Evolutionary conservation across 2,888 invertebrate genomes (phyloP).

Genomic region (Acrobasis consociella): DNA sequence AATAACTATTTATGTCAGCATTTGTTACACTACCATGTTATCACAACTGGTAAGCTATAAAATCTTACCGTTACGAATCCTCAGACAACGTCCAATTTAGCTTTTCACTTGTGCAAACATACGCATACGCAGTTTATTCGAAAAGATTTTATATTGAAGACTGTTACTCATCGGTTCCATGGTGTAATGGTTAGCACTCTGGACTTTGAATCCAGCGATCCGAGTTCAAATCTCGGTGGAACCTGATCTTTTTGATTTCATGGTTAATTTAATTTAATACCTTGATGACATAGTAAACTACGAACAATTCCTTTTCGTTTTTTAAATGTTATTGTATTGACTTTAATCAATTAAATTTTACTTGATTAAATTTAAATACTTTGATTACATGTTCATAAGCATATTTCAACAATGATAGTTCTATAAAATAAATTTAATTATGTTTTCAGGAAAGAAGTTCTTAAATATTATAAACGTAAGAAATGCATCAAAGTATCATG

Average conservation of each 20-base stretch:
- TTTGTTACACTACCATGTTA: neutral
- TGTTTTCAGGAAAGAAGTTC: too few relatives aligned
- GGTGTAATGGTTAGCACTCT: slow-evolving; percentile 90
- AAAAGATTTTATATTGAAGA: slow-evolving; percentile 4
- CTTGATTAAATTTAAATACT: too few relatives aligned
- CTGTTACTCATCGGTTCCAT: slow-evolving; percentile 59
- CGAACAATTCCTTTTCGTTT: too few relatives aligned
- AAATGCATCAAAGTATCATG: too few relatives aligned
- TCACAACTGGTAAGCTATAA: slow-evolving; percentile 1
- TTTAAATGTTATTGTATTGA: too few relatives aligned
- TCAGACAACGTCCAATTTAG: neutral
- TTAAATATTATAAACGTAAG: too few relatives aligned
- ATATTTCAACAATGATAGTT: too few relatives aligned
- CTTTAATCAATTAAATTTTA: too few relatives aligned
- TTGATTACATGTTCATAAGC: too few relatives aligned
- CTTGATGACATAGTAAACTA: too few relatives aligned
- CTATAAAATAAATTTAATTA: too few relatives aligned
- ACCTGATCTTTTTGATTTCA: slow-evolving; percentile 60
- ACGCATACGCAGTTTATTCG: slow-evolving; percentile 3
- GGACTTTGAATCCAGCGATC: slow-evolving; percentile 92
- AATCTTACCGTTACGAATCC: neutral
- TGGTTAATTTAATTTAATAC: neutral
- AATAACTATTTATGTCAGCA: too few relatives aligned
- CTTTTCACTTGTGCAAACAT: slow-evolving; percentile 16
- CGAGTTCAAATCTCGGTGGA: slow-evolving; percentile 92